phyloP scores from a whole-genome alignment of 2,888 invertebrate genomes.

The Erebia aethiops region DNA sequence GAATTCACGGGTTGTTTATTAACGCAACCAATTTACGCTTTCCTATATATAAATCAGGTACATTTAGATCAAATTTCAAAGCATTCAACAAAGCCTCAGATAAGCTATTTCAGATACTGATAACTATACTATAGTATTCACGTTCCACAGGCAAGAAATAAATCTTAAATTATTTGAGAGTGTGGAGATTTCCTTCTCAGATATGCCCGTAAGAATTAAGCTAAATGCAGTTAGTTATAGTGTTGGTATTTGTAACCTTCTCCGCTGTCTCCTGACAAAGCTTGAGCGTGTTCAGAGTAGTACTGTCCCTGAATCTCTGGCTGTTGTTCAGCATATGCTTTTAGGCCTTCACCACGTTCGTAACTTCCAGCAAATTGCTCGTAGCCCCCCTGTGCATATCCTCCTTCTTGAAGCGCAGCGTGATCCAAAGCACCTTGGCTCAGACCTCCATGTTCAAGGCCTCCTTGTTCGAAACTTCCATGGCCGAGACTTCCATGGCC shows the following conservation, averaged over 20 bases:
- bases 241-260: constrained; percentile 72
- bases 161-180: constrained; percentile 57
- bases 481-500: constrained; percentile 57
- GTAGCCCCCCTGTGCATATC: constrained; percentile 42
- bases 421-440: constrained; percentile 46
- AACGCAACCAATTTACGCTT: constrained; percentile 53
- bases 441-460: constrained; percentile 54
- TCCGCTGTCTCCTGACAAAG: constrained; percentile 59
- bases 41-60: constrained; percentile 75
- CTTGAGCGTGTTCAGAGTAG: constrained; percentile 60
- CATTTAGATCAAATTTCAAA: constrained; percentile 53
- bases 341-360: constrained; percentile 66
- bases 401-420: constrained; percentile 54
- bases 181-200: constrained; percentile 51
- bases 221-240: constrained; percentile 60
- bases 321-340: constrained; percentile 65
- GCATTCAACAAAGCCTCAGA: constrained; percentile 53
- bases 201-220: constrained; percentile 50
- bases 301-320: constrained; percentile 64
- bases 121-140: constrained; percentile 50
- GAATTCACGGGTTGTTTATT: constrained; percentile 53
- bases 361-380: constrained; percentile 56
- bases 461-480: constrained; percentile 54
- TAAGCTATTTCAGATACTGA: constrained; percentile 47
- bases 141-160: constrained; percentile 68